A percentile compares a stretch with the other conserved stretches of the same genome.
Conservation (phyloP, 2,888 invertebrate species). For the Argynnis bischoffii region DNA sequence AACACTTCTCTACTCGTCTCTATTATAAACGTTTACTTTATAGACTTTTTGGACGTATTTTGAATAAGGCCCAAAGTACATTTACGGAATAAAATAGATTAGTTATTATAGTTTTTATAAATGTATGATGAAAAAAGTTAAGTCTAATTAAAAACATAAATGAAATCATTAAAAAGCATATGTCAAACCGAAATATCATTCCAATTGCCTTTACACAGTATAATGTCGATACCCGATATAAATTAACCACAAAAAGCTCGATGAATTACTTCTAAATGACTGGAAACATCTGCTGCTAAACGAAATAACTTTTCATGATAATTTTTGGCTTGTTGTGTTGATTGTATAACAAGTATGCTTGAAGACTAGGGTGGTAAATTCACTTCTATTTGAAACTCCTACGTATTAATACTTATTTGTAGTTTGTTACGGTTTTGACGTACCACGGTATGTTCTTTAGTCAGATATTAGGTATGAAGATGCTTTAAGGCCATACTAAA, state of each 20-base stretch:
- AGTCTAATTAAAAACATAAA: neutral
- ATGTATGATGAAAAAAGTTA: neutral
- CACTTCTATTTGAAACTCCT: too few relatives aligned
- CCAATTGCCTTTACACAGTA: neutral
- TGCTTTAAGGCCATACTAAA: too few relatives aligned
- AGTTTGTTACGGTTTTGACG: too few relatives aligned
- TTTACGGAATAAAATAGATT: neutral
- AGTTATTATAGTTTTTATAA: neutral
- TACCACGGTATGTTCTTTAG: too few relatives aligned
- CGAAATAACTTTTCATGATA: neutral
- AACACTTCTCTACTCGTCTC: too few relatives aligned
- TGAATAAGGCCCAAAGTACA: neutral
- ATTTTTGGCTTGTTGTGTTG: neutral
- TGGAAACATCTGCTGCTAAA: slow-evolving; percentile 18
- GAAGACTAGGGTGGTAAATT: too few relatives aligned
- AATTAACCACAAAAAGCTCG: slow-evolving; percentile 22
- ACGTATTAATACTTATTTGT: too few relatives aligned
- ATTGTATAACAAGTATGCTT: neutral
- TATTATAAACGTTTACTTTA: too few relatives aligned
- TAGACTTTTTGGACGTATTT: too few relatives aligned
- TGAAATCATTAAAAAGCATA: slow-evolving; percentile 8
- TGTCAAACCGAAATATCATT: slow-evolving; percentile 6
- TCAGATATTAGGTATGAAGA: too few relatives aligned
- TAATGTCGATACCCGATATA: slow-evolving; percentile 14
- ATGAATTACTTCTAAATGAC: slow-evolving; percentile 14